Base-by-base conservation (phyloP, 2,888 invertebrate species). In the Catocala nupta region DNA sequence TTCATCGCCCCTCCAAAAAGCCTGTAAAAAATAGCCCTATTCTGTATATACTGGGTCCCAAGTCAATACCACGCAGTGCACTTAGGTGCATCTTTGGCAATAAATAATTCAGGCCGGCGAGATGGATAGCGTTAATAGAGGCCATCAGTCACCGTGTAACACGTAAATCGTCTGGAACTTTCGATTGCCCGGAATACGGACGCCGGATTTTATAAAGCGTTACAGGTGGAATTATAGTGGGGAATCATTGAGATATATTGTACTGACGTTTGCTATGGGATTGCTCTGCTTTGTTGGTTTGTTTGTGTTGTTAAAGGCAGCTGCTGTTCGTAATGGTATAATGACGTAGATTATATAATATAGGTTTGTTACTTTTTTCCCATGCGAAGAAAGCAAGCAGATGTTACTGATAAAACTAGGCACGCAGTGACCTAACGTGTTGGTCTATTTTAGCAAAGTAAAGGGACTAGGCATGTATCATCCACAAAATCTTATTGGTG, bases 131-230 rank as follows among this genome's bases (percentile, higher is more conserved):
- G 80, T 77, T 89, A 90, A 91, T 90, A 90, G 84, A 67, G 66
- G 63, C 83, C 79, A 92, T 92, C 88, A 81, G 79, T 92, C 92
- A 90, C 85, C 56, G 70, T 57, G 82, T 73, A 78, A 75, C 78
- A 79, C 87, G 90, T 91, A 91, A 92, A 92, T 91, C 91, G 90
- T 90, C 90, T 89, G 88, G 86, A 84, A 90, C 88, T 88, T 88
- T 89, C 86, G 86, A 86, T 86, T 86, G 85, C 85, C 78, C 55
- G 63, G 79, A 82, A 84, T 75, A 78, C 73, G 75, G 60, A 77
- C 73, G 74, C 59, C 61, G 42, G 57, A 63, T 74, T 76, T 72
- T 76, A 77, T 77, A 77, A 63, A 72, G 58, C 62, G 64, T 62
- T 77, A 74, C 77, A 77, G 66, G 77, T 70, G 57, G 45, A 56